Percentiles rank a stretch among this genome's conserved stretches.
Evolutionary conservation across 2,888 invertebrate species (phyloP).

Genomic region (Amphipyra berbera): DNA sequence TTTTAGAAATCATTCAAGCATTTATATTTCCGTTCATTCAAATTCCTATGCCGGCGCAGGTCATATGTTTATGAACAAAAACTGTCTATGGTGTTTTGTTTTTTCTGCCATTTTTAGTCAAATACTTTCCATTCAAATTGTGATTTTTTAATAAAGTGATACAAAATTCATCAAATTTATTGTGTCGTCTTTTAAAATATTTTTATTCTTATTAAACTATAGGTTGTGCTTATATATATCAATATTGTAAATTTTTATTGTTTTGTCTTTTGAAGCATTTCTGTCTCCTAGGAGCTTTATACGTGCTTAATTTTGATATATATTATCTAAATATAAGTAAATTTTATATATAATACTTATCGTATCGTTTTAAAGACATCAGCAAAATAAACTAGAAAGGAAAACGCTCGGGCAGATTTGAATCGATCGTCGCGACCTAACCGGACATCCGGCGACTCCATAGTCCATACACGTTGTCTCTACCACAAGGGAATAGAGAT

Average conservation of each 20-base stretch:
- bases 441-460: constrained; percentile 88
- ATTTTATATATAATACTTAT: constrained; percentile 34
- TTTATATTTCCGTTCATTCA: constrained; percentile 6
- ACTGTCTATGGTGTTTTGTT: constrained; percentile 83
- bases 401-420: constrained; percentile 65
- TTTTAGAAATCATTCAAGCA: too few relatives aligned
- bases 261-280: constrained; percentile 50
- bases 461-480: constrained; percentile 88
- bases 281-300: constrained; percentile 49
- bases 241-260: constrained; percentile 49
- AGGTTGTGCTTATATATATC: constrained; percentile 55
- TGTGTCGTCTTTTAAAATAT: constrained; percentile 80
- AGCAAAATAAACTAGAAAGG: constrained; percentile 39
- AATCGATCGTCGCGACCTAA: constrained; percentile 70
- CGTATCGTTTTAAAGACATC: constrained; percentile 29
- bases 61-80: constrained; percentile 58
- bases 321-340: constrained; percentile 48
- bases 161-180: constrained; percentile 82
- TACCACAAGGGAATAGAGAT: constrained; percentile 86
- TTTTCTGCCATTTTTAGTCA: constrained; percentile 86
- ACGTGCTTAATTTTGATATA: constrained; percentile 52
- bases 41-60: constrained; percentile 36
- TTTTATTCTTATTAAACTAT: constrained; percentile 68
- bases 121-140: constrained; percentile 84
- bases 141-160: constrained; percentile 75